phyloP scores from a whole-genome alignment of 1,140 invertebrate genomes.

The Trinorchestia longiramus region DNA sequence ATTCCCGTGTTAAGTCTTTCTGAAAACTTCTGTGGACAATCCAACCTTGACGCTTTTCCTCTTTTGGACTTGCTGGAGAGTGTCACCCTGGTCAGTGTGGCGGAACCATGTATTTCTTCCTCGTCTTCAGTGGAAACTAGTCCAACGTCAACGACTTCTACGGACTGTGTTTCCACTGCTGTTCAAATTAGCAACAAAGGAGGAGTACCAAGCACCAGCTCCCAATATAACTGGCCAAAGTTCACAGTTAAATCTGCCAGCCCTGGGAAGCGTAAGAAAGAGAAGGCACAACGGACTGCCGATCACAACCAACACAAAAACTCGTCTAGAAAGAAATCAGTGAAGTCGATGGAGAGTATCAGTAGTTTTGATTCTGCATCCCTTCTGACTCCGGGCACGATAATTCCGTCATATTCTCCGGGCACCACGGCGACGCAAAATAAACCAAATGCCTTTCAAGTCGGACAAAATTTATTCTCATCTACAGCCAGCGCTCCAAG shows the following conservation, averaged over 20 bases:
- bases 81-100: not conserved
- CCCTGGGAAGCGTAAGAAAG: not conserved
- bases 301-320: not conserved
- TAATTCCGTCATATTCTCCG: not conserved
- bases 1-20: slow-evolving; percentile 28
- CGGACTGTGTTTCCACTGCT: not conserved
- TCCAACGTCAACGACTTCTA: not conserved
- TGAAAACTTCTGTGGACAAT: not conserved
- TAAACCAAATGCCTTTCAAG: not conserved
- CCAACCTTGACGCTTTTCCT: not conserved
- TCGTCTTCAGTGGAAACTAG: not conserved
- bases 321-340: not conserved
- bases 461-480: not conserved
- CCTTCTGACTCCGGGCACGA: not conserved
- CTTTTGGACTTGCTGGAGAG: slow-evolving; percentile 31
- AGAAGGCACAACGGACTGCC: not conserved
- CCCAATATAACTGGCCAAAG: not conserved
- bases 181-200: not conserved
- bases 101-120: not conserved
- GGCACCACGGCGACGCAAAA: not conserved
- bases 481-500: not conserved
- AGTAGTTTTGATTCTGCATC: not conserved
- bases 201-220: not conserved
- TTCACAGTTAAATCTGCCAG: not conserved
- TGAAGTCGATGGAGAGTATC: not conserved